Evolutionary conservation across 1,140 invertebrate genomes (phyloP).

Genomic region (Chymomyza costata): DNA sequence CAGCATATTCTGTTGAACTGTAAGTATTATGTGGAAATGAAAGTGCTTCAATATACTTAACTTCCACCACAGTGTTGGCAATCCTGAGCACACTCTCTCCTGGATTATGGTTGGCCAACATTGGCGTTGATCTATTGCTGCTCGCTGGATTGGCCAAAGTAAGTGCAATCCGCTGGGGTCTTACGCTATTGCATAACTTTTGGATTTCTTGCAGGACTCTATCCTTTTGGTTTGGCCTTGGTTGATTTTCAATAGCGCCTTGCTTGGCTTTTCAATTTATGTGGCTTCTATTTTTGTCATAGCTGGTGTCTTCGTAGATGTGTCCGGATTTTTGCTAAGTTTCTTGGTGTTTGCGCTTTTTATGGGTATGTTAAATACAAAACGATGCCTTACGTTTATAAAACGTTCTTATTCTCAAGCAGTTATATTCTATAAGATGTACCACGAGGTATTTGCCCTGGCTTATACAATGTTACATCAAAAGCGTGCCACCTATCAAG

Average conservation of each 20-base stretch:
- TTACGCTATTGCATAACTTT: neutral
- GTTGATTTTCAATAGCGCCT: slow-evolving; percentile 56
- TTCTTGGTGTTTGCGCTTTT: slow-evolving; percentile 54
- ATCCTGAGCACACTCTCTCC: slow-evolving; percentile 53
- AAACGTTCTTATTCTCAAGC: too few species aligned
- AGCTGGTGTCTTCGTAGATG: slow-evolving; percentile 55
- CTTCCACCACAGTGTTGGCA: slow-evolving; percentile 33
- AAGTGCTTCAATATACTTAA: neutral
- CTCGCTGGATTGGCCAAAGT: slow-evolving; percentile 58
- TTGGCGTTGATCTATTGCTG: slow-evolving; percentile 49
- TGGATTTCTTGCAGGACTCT: slow-evolving; percentile 26
- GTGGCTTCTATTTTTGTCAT: slow-evolving; percentile 53
- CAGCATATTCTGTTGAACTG: slow-evolving; percentile 48
- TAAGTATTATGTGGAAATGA: too few species aligned
- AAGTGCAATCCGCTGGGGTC: slow-evolving; percentile 14
- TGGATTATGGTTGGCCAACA: slow-evolving; percentile 58
- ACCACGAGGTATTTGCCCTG: slow-evolving; percentile 56
- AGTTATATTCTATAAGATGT: slow-evolving; percentile 67
- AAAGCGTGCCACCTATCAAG: too few species aligned
- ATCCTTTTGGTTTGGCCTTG: slow-evolving; percentile 56
- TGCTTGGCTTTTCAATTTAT: slow-evolving; percentile 56
- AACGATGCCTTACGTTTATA: too few species aligned
- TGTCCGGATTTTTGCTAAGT: slow-evolving; percentile 58
- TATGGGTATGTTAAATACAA: slow-evolving; percentile 30
- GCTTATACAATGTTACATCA: slow-evolving; percentile 59